Base-by-base conservation (phyloP, 2,113 vertebrate species). In the Rattus rattus region DNA sequence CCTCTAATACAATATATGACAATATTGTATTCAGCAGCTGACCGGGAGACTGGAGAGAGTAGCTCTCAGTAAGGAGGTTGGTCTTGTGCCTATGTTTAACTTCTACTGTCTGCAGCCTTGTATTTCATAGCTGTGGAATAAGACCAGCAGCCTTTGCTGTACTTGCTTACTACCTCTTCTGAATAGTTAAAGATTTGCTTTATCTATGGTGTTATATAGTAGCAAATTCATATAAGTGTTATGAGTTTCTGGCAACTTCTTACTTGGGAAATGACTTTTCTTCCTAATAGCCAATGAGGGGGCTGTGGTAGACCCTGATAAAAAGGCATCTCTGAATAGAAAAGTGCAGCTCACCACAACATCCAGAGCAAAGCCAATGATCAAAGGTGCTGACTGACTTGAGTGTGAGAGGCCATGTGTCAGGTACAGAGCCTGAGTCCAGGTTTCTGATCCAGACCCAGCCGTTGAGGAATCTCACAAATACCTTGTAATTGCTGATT, bases 191-290 rank as follows among this genome's bases (percentile, higher is more conserved):
- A 91, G 9, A 81, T 72, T 84, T 95, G 0, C 67, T 72, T 93
- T 56, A 49, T 73, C 67, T 75, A 7, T 84, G 43, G 63, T 65
- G 28, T 49, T 69, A 39, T 5, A 49, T 76, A 63, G 24, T 87
- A 75, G 70, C 28, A 91, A 84, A 72, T 95, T 61, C 13, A 88
- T 52, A 26, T 7, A 84, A 28, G 8, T 36, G 14, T n/a, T 91
- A 91, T 67, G 5, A 28, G 47, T 89, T 81, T 79, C n/a, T 36
- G 24, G 11, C 67, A 91, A 4, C 19, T 76, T 92, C 83, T 70
- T 43, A 91, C 49, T 90, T 92, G 86, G 43, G 75, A 96, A 87
- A 56, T 59, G 92, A 81, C 12, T 96, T 47, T 95, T 92, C 8
- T 54, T 92, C 33, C 20, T 13, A 52, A 88, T 95, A 76, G 17